Percentiles rank a stretch among this genome's conserved stretches.
phyloP scores from a whole-genome alignment of 2,797 vertebrate genomes.

The Poecilia wingei region DNA sequence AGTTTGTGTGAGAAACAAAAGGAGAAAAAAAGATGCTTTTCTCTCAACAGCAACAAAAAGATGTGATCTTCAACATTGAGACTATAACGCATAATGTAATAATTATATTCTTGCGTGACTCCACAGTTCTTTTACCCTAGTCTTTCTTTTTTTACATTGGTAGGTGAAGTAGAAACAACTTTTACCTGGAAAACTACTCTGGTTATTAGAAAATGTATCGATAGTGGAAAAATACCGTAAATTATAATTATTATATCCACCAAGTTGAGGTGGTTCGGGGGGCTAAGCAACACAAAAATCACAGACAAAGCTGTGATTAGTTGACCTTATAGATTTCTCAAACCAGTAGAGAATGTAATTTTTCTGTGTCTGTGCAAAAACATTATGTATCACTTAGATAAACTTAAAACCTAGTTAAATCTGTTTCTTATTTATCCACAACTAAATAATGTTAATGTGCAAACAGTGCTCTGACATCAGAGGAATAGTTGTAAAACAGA shows the following conservation, averaged over 20 bases:
- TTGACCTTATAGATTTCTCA: background rate
- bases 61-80: background rate
- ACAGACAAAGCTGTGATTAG: background rate
- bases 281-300: background rate
- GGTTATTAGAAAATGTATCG: background rate
- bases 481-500: conserved; percentile 30
- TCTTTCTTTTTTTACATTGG: background rate
- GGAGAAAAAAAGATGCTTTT: background rate
- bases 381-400: background rate
- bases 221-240: background rate
- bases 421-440: background rate
- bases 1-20: background rate
- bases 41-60: background rate
- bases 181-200: background rate
- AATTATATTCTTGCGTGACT: too few species aligned
- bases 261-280: background rate
- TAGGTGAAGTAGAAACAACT: background rate
- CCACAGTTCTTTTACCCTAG: too few species aligned
- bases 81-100: background rate
- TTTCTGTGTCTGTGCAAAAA: background rate
- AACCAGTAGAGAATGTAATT: background rate
- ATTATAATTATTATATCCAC: background rate
- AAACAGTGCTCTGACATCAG: conserved; percentile 23
- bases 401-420: background rate
- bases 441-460: conserved; percentile 14